Evolutionary conservation across 2,797 vertebrate genomes (phyloP).

Genomic region (Distichodus sexfasciatus): DNA sequence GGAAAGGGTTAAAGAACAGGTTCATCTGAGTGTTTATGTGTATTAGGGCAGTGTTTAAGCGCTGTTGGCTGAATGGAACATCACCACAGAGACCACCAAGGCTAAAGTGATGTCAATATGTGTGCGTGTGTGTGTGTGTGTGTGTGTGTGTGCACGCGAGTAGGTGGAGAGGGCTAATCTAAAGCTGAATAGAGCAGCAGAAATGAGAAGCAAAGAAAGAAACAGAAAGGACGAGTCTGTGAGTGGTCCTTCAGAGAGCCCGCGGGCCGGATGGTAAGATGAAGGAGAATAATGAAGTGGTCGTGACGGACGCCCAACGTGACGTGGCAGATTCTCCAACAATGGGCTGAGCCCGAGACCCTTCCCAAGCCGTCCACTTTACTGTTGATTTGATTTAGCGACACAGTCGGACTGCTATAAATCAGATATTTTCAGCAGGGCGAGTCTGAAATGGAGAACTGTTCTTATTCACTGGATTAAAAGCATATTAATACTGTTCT

Average conservation of each 20-base stretch:
- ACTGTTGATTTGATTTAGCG: not conserved
- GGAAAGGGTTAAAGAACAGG: too few species aligned
- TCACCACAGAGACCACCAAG: slow-evolving; percentile 32
- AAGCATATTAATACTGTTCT: too few species aligned
- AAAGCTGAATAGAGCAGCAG: slow-evolving; percentile 1
- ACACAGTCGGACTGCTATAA: not conserved
- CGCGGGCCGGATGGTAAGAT: slow-evolving; percentile 8
- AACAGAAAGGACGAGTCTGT: slow-evolving; percentile 5
- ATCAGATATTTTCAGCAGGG: too few species aligned
- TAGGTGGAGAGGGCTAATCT: slow-evolving; percentile 16
- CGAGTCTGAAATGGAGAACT: too few species aligned
- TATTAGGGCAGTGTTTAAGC: slow-evolving; percentile 11
- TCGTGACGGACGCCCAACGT: not conserved
- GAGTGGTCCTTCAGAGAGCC: slow-evolving; percentile 21
- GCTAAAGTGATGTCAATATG: not conserved
- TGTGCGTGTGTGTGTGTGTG: not conserved
- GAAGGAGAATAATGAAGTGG: slow-evolving; percentile 14
- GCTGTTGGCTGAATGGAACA: slow-evolving; percentile 5
- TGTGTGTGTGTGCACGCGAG: not conserved
- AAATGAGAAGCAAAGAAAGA: slow-evolving; percentile 15
- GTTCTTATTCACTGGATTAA: too few species aligned
- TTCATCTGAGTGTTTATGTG: not conserved
- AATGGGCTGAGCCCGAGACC: not conserved
- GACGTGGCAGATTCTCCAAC: not conserved
- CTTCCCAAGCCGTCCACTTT: not conserved